A percentile compares a stretch with the other conserved stretches of the same genome.
These are phyloP conservation scores for Melanotus villosus DNA, from an alignment of 2,888 invertebrate genomes.

Conservation along the genomic window DNA sequence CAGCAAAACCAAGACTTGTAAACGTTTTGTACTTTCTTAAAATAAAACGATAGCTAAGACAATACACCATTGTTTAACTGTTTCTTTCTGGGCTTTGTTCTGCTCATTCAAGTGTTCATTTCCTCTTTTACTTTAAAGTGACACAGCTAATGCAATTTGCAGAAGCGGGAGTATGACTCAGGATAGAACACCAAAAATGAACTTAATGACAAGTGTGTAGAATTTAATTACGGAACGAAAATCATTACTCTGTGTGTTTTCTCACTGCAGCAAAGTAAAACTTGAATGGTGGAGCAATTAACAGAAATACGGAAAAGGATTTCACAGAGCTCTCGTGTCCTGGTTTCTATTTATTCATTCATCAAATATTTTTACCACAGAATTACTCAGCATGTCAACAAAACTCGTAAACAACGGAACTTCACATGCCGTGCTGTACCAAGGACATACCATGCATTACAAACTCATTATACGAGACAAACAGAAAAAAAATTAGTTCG, in stretches of 20 bases:
- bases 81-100: slow-evolving; percentile 35
- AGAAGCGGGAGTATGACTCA: slow-evolving; percentile 25
- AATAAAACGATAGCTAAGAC: slow-evolving; percentile 27
- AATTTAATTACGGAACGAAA: no score
- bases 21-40: slow-evolving; percentile 32
- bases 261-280: no score
- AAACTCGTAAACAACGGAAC: slow-evolving; percentile 14
- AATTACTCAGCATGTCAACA: slow-evolving; percentile 12
- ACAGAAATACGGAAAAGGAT: no score
- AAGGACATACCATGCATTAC: slow-evolving; percentile 10
- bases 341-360: slow-evolving; percentile 4
- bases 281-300: no score
- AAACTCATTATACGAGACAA: not conserved
- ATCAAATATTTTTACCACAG: slow-evolving; percentile 14
- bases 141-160: slow-evolving; percentile 32
- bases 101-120: slow-evolving; percentile 38
- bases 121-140: slow-evolving; percentile 27
- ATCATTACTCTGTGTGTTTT: no score
- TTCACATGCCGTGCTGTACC: not conserved
- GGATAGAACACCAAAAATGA: not conserved
- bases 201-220: not conserved
- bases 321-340: not conserved
- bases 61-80: slow-evolving; percentile 36
- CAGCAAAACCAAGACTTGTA: slow-evolving; percentile 13
- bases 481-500: no score